Evolutionary conservation across 2,113 vertebrate species (phyloP).

Genomic region (Syrmaticus mikado): DNA sequence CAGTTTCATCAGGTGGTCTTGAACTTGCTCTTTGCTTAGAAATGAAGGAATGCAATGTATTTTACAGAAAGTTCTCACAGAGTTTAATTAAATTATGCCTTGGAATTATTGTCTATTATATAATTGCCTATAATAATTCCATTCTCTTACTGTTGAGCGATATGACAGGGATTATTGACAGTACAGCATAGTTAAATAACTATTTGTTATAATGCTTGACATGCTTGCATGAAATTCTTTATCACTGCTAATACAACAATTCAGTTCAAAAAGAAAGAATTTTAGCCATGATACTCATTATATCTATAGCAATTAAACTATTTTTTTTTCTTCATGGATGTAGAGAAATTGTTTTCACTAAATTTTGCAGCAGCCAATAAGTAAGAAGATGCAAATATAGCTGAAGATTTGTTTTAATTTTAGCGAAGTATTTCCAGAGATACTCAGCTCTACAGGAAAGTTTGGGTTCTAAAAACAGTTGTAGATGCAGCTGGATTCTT

Average conservation of each 20-base stretch:
- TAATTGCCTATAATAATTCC: too few species aligned
- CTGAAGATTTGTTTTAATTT: not conserved
- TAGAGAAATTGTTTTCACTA: not conserved
- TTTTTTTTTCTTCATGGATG: not conserved
- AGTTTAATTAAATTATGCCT: not conserved
- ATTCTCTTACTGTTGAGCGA: not conserved
- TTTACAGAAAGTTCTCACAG: not conserved
- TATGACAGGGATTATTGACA: not conserved
- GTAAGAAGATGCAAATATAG: not conserved
- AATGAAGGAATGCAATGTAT: not conserved
- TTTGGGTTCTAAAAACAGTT: not conserved
- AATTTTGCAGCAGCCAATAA: not conserved
- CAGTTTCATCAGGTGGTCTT: too few species aligned
- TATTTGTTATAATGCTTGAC: not conserved
- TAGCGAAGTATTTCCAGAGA: not conserved
- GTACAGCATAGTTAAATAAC: not conserved
- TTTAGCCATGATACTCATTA: not conserved
- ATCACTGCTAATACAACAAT: fast-evolving
- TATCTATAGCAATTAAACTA: not conserved
- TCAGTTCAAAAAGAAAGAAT: not conserved
- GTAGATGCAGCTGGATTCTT: not conserved
- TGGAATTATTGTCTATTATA: too few species aligned
- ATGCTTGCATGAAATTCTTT: not conserved
- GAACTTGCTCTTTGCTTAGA: too few species aligned
- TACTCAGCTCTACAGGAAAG: not conserved